Base-by-base conservation (phyloP, 1,140 invertebrate species). In the Drosophila ananassae region DNA sequence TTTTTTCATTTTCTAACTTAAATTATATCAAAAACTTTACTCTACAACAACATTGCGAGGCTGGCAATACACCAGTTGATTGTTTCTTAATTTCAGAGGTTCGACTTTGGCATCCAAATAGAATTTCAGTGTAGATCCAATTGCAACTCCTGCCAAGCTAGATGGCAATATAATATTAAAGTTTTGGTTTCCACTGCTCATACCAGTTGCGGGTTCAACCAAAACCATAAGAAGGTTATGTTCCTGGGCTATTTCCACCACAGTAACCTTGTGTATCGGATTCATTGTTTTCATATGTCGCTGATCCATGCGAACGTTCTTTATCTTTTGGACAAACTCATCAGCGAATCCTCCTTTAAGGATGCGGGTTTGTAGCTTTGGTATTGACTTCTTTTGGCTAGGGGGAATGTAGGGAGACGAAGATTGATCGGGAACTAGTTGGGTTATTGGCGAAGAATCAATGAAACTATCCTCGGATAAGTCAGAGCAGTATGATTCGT, bases 291-390 rank as follows among this genome's bases (percentile, higher is more conserved):
- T 55, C 7, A 39, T 4, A 37, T 68, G 64, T 0, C 64, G 64
- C 24, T 37, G 48, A 67, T 67, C 50, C 64, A 68, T 68, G 17
- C 30, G 24, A 24, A 24, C 7, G 3, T 7, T 28, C n/a, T 67
- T 67, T 0, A 68, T 6, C 12, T 13, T n/a, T 3, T n/a, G 17
- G 22, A 25, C 50, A 3, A 68, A 67, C 0, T 46, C 21, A 1
- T 48, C 39, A 3, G 30, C 64, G 7, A 34, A 67, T 17, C 64
- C 64, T 30, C 50, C 61, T 30, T 28, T 54, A 30, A 67, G n/a
- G 12, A 28, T 24, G 17, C 64, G 64, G 3, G 8, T 21, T 1
- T 34, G 12, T 12, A 9, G 10, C 17, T 37, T 46, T 3, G 22
- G 6, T 7, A 1, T 13, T 8, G 2, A 6, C 8, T 3, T 55